Evolutionary conservation across 2,113 vertebrate genomes (phyloP).

Genomic region (Thunnus thynnus): DNA sequence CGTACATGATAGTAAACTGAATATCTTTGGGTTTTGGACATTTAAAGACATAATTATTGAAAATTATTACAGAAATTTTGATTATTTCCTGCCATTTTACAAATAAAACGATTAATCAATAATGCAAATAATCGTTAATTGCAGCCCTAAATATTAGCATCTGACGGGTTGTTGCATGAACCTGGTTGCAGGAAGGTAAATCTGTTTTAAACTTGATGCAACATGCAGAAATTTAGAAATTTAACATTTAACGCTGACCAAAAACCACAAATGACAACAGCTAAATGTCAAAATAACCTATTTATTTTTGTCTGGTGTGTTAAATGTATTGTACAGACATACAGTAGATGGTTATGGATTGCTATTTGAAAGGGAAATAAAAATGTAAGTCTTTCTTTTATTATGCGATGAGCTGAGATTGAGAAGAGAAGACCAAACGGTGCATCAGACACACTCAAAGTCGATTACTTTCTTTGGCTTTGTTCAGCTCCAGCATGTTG

Average conservation of each 20-base stretch:
- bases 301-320: background rate
- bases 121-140: too few species aligned
- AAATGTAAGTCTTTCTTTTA: background rate
- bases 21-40: too few species aligned
- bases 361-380: constrained; percentile 10
- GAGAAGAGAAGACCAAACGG: constrained; percentile 7
- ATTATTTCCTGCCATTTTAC: too few species aligned
- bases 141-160: background rate
- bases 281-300: constrained; percentile 6
- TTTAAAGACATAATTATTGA: too few species aligned
- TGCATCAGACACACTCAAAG: background rate
- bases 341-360: constrained; percentile 43
- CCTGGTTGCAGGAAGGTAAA: background rate
- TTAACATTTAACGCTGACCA: background rate
- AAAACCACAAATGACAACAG: constrained; percentile 3
- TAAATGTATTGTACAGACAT: background rate
- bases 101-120: too few species aligned
- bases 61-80: too few species aligned
- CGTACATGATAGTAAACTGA: too few species aligned
- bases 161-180: background rate
- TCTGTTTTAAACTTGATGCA: background rate
- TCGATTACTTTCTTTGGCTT: background rate
- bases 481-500: constrained; percentile 2
- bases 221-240: background rate
- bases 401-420: constrained; percentile 1